Evolutionary conservation across 1,140 invertebrate species (phyloP).

Genomic region (Episyrphus balteatus): DNA sequence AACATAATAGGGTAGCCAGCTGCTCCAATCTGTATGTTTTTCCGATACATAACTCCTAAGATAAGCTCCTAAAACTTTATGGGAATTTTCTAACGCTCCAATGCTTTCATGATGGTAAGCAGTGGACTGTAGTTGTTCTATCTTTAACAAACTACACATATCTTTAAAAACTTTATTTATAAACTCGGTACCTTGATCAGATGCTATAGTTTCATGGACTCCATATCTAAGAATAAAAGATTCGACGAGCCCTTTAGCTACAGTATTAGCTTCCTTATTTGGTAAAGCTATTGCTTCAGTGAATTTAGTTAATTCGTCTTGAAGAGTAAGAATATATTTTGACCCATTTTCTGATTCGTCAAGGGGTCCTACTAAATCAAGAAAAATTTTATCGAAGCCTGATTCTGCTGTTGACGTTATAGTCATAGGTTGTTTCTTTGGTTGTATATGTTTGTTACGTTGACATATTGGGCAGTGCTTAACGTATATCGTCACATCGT

Average conservation of each 20-base stretch:
- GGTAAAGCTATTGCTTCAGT: neutral
- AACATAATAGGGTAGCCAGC: too few species aligned
- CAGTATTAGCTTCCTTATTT: neutral
- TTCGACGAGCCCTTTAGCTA: neutral
- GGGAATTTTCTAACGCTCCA: too few species aligned
- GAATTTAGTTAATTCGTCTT: neutral
- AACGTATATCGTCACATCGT: neutral
- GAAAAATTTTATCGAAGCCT: neutral
- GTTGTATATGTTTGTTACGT: neutral
- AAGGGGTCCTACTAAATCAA: neutral
- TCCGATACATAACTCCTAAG: too few species aligned
- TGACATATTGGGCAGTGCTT: neutral
- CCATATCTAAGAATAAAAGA: neutral
- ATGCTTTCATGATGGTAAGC: neutral
- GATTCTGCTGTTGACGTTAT: neutral
- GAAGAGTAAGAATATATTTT: neutral
- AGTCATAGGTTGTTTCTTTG: neutral
- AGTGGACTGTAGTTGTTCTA: neutral
- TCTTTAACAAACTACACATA: neutral
- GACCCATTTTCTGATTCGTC: neutral
- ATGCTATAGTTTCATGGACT: neutral
- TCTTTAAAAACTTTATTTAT: neutral
- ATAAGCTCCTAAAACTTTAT: too few species aligned
- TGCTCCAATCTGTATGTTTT: too few species aligned
- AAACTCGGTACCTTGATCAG: neutral